phyloP scores from a whole-genome alignment of 2,888 invertebrate species.

The Stegophylla sp. region DNA sequence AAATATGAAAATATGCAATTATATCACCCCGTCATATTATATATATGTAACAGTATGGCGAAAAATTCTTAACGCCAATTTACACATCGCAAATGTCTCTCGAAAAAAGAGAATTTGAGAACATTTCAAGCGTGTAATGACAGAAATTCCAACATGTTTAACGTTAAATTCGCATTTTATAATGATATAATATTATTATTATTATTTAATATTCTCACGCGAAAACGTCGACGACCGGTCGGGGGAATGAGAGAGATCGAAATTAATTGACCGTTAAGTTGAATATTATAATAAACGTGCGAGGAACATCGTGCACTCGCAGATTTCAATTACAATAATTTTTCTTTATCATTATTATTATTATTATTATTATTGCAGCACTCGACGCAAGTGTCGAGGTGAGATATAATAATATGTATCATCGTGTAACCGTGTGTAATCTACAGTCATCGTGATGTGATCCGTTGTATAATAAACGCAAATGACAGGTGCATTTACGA shows the following conservation, averaged over 20 bases:
- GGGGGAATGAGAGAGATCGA: not conserved
- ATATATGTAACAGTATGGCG: too few species aligned
- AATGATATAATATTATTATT: too few species aligned
- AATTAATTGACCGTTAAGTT: slow-evolving; percentile 35
- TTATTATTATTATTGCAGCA: slow-evolving; percentile 1
- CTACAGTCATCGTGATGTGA: too few species aligned
- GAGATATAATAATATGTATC: too few species aligned
- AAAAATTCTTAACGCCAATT: slow-evolving; percentile 45
- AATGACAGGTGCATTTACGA: not conserved
- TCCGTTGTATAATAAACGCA: slow-evolving; percentile 17
- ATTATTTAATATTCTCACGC: slow-evolving; percentile 6
- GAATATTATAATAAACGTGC: slow-evolving; percentile 5
- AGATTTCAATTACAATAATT: not conserved
- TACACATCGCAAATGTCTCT: not conserved
- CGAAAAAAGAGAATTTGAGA: slow-evolving; percentile 13
- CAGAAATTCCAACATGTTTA: not conserved
- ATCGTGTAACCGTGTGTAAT: too few species aligned
- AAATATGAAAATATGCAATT: slow-evolving; percentile 41
- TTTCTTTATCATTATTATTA: not conserved
- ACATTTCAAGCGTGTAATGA: slow-evolving; percentile 43
- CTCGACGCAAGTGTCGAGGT: not conserved
- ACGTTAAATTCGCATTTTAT: too few species aligned
- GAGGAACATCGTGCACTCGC: not conserved
- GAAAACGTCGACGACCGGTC: not conserved
- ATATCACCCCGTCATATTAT: slow-evolving; percentile 31